Conservation (phyloP, 1,140 invertebrate genomes). For the Mercenaria mercenaria region DNA sequence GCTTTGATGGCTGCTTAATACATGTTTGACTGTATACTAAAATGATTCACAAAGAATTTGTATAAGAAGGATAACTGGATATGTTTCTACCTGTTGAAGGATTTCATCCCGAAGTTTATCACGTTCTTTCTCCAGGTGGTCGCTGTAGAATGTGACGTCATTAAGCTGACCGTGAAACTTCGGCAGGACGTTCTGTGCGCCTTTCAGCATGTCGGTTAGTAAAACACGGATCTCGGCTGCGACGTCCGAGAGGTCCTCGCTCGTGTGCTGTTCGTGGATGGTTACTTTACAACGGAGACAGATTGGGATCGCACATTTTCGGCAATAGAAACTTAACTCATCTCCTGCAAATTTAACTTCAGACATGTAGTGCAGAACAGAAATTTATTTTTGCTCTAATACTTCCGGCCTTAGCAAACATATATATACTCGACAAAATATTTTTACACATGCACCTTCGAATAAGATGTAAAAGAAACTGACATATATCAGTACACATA, state of each 20-base stretch:
- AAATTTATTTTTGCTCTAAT: too few relatives aligned
- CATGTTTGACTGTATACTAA: too few relatives aligned
- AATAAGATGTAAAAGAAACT: too few relatives aligned
- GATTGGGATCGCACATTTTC: constrained; percentile 51
- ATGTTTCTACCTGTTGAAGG: constrained; percentile 48
- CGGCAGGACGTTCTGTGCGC: constrained; percentile 47
- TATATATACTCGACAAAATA: too few relatives aligned
- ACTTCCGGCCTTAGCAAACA: too few relatives aligned
- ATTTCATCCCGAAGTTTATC: constrained; percentile 57
- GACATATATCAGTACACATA: too few relatives aligned
- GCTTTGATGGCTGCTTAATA: too few relatives aligned
- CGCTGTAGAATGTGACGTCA: constrained; percentile 51
- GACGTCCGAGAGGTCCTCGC: constrained; percentile 50
- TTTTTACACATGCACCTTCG: too few relatives aligned
- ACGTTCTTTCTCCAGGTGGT: constrained; percentile 54
- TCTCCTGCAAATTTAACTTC: neutral
- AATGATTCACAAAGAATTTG: too few relatives aligned
- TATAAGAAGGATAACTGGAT: too few relatives aligned
- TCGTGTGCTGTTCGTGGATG: constrained; percentile 54
- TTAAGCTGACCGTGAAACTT: constrained; percentile 60
- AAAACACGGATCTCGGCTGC: constrained; percentile 54
- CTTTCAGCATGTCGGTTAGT: constrained; percentile 54
- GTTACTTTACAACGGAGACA: constrained; percentile 64
- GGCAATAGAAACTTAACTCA: constrained; percentile 62
- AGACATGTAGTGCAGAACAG: neutral